Percentiles rank a stretch among this genome's conserved stretches.
Evolutionary conservation across 2,888 invertebrate genomes (phyloP).

Genomic region (Dolomedes plantarius): DNA sequence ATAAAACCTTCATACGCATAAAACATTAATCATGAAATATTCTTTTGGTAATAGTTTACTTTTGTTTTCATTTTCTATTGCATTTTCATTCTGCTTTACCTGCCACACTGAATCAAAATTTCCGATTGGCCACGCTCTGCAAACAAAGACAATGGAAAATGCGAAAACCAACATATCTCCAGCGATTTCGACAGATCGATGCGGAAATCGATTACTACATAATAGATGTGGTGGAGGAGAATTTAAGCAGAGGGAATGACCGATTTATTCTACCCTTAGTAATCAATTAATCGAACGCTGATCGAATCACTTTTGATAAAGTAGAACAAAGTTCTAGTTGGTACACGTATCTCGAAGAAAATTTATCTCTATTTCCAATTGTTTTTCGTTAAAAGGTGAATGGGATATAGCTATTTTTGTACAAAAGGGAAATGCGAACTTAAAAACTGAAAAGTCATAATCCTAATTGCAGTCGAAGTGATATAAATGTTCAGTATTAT

Average conservation of each 20-base stretch:
- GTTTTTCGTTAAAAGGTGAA: too few relatives aligned
- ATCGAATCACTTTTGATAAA: conserved; percentile 35
- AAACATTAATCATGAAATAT: too few relatives aligned
- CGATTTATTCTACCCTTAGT: conserved; percentile 42
- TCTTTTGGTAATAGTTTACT: too few relatives aligned
- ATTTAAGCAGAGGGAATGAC: conserved; percentile 58
- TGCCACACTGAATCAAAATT: background rate
- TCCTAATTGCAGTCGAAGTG: too few relatives aligned
- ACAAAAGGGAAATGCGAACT: too few relatives aligned
- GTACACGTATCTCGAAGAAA: background rate
- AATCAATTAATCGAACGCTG: conserved; percentile 54
- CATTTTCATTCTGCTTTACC: too few relatives aligned
- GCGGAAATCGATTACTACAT: conserved; percentile 54
- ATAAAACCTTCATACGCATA: too few relatives aligned
- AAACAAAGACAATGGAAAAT: background rate
- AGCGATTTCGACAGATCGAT: conserved; percentile 47
- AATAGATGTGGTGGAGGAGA: conserved; percentile 53
- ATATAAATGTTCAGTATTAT: too few relatives aligned
- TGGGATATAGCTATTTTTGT: too few relatives aligned
- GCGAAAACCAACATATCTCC: conserved; percentile 30
- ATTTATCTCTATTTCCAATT: background rate
- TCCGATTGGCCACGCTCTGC: background rate
- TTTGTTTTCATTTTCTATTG: too few relatives aligned
- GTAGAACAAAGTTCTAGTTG: background rate
- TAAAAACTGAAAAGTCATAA: too few relatives aligned